A percentile compares a stretch with the other conserved stretches of the same genome.
Conservation (phyloP, 2,113 vertebrate species). For the Calidris pugnax region DNA sequence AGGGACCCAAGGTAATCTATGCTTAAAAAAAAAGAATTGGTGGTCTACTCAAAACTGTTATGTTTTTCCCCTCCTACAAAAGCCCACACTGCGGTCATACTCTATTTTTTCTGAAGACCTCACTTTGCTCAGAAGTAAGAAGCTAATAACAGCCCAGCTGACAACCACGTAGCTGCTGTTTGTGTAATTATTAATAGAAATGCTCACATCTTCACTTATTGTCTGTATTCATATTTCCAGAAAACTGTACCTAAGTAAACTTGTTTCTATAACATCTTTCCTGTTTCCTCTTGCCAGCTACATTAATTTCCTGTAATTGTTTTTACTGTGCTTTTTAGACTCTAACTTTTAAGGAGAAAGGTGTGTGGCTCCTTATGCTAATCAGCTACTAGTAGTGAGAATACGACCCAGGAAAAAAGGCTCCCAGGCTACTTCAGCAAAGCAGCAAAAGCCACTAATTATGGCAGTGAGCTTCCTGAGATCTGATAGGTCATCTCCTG, state of each 20-base stretch:
- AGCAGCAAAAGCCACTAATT: background rate
- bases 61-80: background rate
- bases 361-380: background rate
- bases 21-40: background rate
- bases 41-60: background rate
- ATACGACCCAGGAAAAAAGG: background rate
- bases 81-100: background rate
- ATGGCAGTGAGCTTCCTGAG: background rate
- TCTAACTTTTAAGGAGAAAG: background rate
- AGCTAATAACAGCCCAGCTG: background rate
- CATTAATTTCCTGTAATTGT: background rate
- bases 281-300: background rate
- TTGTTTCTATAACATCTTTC: background rate
- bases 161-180: background rate
- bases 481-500: background rate
- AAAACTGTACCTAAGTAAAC: background rate
- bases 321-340: background rate
- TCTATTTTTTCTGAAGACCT: background rate
- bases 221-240: background rate
- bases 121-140: background rate
- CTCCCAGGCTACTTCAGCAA: background rate
- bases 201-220: background rate
- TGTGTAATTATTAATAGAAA: background rate
- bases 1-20: background rate
- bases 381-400: background rate